These are phyloP conservation scores for Oxyura jamaicensis DNA, from an alignment of 2,113 vertebrate species.

Conservation along the genomic window DNA sequence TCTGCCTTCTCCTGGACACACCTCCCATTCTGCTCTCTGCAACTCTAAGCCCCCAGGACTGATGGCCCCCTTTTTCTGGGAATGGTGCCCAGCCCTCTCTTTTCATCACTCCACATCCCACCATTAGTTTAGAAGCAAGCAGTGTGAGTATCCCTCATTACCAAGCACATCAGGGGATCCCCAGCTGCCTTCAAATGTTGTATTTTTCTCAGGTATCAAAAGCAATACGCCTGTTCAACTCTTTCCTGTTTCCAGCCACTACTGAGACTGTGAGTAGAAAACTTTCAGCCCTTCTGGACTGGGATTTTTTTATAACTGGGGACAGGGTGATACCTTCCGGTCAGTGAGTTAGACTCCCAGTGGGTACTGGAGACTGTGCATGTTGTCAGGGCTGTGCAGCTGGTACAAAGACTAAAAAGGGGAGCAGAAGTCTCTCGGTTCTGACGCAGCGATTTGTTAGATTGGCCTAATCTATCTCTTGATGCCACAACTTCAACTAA, in stretches of 20 bases:
- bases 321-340: background rate
- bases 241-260: background rate
- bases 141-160: background rate
- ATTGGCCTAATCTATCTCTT: background rate
- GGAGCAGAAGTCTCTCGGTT: background rate
- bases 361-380: background rate
- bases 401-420: background rate
- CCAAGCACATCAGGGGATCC: background rate
- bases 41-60: background rate
- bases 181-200: background rate
- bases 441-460: background rate
- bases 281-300: background rate
- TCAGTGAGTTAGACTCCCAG: background rate
- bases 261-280: background rate
- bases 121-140: background rate
- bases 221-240: background rate
- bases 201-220: background rate
- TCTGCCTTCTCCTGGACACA: background rate
- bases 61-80: rapidly evolving
- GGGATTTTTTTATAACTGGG: background rate
- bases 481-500: background rate
- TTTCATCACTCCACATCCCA: background rate
- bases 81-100: background rate
- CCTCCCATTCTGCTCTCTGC: background rate
- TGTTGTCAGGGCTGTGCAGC: background rate